phyloP scores from a whole-genome alignment of 2,113 vertebrate genomes.

The Gymnorhina tibicen region DNA sequence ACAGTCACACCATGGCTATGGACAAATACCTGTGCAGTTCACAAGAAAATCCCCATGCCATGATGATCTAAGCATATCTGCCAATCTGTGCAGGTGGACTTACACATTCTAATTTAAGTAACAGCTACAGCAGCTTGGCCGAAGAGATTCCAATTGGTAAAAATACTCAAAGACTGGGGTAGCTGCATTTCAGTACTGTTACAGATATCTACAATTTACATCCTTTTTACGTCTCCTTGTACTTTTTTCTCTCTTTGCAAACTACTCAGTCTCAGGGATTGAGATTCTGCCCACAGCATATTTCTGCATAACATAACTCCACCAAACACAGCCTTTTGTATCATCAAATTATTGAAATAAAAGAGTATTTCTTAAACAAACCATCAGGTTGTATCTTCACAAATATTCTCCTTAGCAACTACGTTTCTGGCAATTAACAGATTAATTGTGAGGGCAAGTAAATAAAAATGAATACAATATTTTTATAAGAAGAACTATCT shows the following conservation, averaged over 20 bases:
- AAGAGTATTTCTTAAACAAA: background rate
- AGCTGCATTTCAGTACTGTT: background rate
- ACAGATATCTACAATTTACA: rapidly evolving
- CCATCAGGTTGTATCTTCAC: background rate
- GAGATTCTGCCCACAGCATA: background rate
- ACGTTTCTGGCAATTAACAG: background rate
- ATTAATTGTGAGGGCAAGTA: background rate
- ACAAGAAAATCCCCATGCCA: background rate
- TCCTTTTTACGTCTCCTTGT: background rate
- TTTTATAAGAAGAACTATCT: background rate
- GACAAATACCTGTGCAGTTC: background rate
- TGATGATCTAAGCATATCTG: background rate
- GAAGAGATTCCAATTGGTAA: background rate
- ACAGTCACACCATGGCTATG: rapidly evolving
- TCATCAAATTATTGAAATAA: background rate
- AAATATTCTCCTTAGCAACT: background rate
- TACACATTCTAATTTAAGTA: background rate
- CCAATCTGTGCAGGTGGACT: background rate
- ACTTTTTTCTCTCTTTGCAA: background rate
- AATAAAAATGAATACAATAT: background rate
- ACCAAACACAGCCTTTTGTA: background rate
- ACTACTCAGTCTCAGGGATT: background rate
- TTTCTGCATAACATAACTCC: background rate
- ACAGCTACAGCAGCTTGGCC: background rate
- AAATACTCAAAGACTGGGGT: background rate